Evolutionary conservation across 2,888 invertebrate species (phyloP), one percentile per base, ranked within the genome.

Genomic region (Diaprepes abbreviatus): DNA sequence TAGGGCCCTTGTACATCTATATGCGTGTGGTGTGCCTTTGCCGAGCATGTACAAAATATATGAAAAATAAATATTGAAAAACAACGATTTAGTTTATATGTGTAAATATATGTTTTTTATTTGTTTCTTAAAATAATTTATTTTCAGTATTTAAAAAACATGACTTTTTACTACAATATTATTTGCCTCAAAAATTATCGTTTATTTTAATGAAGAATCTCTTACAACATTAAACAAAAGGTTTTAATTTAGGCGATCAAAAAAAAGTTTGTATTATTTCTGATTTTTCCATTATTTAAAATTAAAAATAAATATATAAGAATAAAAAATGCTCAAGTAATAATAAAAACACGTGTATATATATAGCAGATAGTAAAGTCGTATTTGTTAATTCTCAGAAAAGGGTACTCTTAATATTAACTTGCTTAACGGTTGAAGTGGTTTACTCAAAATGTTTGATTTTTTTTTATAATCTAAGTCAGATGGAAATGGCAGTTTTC

Each of bases 261-360:
- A 28, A 50, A 16, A 17, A 21, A 14, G 6, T 50, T 16, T 50
- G 1, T 19, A 10, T 17, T 16, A 54, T 31, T 48, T 48, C 17
- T 17, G 28, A 14, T 19, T 43, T 33, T 43, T 38, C 31, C 14
- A 5, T 59, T 9, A 33, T 60, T 60, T 60, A 17, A 12, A 48
- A 12, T 55, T 35, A 36, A 35, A 60, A 50, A 33, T 36, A 63
- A 36, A 55, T 40, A 52, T 60, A 55, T 59, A 55, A 54, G 58
- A 52, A 65, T 67, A 63, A 31, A 65, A 71, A 74, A 72, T 76
- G 76, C 76, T 75, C 75, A 76, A 76, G 59, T 74, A 75, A 71
- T 73, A 45, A 73, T 72, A 72, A 52, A 55, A 38, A 38, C 54
- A 24, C 28, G 63, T 50, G 48, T 48, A 24, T 50, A 36, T 55